Base-by-base conservation (phyloP, 2,797 vertebrate genomes). In the Furcifer pardalis region DNA sequence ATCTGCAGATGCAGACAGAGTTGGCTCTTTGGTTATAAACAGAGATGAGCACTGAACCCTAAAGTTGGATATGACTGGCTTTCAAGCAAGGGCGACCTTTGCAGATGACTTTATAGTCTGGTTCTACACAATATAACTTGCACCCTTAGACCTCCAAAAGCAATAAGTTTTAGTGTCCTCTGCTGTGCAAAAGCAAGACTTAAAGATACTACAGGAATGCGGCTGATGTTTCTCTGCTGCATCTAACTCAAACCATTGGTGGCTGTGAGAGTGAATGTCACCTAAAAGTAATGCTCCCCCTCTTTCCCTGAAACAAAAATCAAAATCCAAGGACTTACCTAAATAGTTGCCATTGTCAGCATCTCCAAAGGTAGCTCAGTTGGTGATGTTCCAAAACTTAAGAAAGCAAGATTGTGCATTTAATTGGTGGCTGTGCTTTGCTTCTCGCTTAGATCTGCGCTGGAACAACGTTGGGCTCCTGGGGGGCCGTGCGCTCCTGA, bases 391-490 rank as follows among this genome's bases (percentile, higher is more conserved):
- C 15, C 63, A 44, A 68, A 46, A 25, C 37, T 27, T 68, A 30
- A 7, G 30, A 49, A 77, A 49, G 19, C 10, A 27, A 69, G 30
- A 37, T 0, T 23, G 69, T 30, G 1, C 37, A n/a, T 75, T 68
- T 60, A 42, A 69, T 17, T n/a, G 46, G 7, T 40, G 46, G 63
- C 27, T 30, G 66, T 86, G 79, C 1, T 77, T 76, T 81, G n/a
- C 72, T 87, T 86, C 90, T 87, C 85, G 21, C 79, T 1, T 91
- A 99, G 98, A 99, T 94, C 92, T 99, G 77, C 96, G 98, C 83
- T 99, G 98, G 98, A 99, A 99, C 94, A 98, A 97, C 86, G 90
- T 99, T 0, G 98, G 98, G 21, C 96, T 99, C 69, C 94, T 99
- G 90, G 98, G 98, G 0, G 97, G 98, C 46, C 95, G 98, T 81